A percentile compares a stretch with the other conserved stretches of the same genome.
phyloP scores from a whole-genome alignment of 2,888 invertebrate species.

The Drosophila macrothrix region DNA sequence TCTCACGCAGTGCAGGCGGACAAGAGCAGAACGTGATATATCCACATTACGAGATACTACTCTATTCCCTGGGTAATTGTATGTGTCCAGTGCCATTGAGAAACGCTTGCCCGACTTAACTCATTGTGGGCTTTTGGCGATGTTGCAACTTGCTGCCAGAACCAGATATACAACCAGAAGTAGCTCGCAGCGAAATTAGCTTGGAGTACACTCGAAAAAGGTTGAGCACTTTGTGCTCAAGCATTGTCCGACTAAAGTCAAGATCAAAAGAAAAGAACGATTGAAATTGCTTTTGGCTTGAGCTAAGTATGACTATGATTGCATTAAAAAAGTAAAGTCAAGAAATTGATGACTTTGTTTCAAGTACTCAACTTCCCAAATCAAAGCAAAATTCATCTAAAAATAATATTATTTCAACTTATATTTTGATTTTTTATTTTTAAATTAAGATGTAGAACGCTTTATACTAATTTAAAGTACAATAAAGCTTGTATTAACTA shows the following conservation, averaged over 20 bases:
- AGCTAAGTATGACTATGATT: not conserved
- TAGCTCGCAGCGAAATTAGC: conserved; percentile 21
- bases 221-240: not conserved
- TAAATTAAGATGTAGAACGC: no score
- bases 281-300: not conserved
- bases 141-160: conserved; percentile 49
- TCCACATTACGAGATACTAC: conserved; percentile 4
- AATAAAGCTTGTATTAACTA: not conserved
- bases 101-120: conserved; percentile 51
- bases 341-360: not conserved
- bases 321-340: not conserved
- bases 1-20: conserved; percentile 47
- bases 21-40: conserved; percentile 45
- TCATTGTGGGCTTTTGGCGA: conserved; percentile 27
- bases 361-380: not conserved
- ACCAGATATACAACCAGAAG: conserved; percentile 26
- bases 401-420: not conserved
- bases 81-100: conserved; percentile 62
- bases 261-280: not conserved
- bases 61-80: conserved; percentile 1
- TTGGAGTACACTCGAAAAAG: conserved; percentile 10
- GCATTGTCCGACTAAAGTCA: not conserved
- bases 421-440: no score
- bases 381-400: not conserved
- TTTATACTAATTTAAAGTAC: no score